These are phyloP conservation scores for Cosmorhoe ocellata DNA, from an alignment of 2,888 invertebrate species.

Conservation along the genomic window DNA sequence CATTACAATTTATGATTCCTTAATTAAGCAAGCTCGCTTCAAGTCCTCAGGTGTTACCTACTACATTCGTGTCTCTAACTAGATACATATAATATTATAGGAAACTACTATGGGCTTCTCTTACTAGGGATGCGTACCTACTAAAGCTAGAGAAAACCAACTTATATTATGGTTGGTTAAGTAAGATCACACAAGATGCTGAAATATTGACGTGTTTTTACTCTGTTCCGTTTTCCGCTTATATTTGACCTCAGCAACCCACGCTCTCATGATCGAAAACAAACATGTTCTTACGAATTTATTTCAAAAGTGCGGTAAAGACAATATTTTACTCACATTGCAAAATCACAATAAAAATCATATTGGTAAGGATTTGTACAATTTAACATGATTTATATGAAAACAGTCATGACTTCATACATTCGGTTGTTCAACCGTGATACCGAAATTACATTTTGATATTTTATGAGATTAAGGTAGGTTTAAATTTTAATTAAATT, in stretches of 20 bases:
- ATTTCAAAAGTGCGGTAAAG: background rate
- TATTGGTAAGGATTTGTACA: conserved; percentile 16
- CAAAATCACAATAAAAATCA: conserved; percentile 33
- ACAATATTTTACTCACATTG: conserved; percentile 31
- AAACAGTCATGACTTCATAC: conserved; percentile 35
- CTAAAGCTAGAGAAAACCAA: too few species aligned
- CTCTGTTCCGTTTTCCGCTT: conserved; percentile 16
- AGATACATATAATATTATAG: too few species aligned
- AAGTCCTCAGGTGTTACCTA: background rate
- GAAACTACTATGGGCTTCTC: too few species aligned
- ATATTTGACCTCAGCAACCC: conserved; percentile 11
- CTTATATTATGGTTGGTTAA: too few species aligned
- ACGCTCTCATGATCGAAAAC: conserved; percentile 13
- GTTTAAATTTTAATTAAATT: conserved; percentile 58
- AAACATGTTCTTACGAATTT: conserved; percentile 12
- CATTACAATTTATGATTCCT: background rate
- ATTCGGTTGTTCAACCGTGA: conserved; percentile 36
- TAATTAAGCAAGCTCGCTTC: background rate
- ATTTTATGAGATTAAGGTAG: conserved; percentile 52
- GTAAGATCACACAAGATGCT: conserved; percentile 4
- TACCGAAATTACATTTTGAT: conserved; percentile 54
- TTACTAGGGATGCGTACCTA: too few species aligned
- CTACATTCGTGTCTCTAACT: too few species aligned
- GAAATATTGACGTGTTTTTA: conserved; percentile 22
- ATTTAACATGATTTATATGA: conserved; percentile 18